These are phyloP conservation scores for Piprites chloris DNA, from an alignment of 2,113 vertebrate genomes.

Conservation along the genomic window DNA sequence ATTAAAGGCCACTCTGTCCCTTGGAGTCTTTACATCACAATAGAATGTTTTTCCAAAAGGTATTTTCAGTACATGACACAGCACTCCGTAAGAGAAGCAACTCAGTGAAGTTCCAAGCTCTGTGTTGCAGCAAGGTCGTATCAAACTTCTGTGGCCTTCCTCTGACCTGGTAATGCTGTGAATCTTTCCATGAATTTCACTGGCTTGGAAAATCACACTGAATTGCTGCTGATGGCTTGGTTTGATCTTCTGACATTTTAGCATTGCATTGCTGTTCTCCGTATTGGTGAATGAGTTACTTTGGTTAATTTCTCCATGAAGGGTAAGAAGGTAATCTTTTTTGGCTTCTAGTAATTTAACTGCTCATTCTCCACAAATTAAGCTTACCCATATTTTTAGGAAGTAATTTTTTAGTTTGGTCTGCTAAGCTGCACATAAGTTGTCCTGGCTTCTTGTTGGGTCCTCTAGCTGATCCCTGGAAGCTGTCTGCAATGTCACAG, in stretches of 20 bases:
- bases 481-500: not conserved
- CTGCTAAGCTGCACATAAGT: not conserved
- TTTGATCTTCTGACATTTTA: conserved; percentile 12
- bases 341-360: not conserved
- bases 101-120: not conserved
- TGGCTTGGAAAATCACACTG: not conserved
- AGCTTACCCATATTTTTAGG: not conserved
- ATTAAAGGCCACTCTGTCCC: not conserved
- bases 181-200: not conserved
- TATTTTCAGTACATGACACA: not conserved
- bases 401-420: not conserved
- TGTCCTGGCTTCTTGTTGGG: not conserved
- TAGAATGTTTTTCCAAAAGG: not conserved
- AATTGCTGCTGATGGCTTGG: not conserved
- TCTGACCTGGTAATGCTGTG: not conserved
- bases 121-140: not conserved
- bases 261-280: not conserved
- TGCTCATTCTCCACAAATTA: not conserved
- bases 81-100: not conserved
- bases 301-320: not conserved
- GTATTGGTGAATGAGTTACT: not conserved
- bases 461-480: not conserved
- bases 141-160: not conserved
- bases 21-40: not conserved
- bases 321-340: not conserved